Percentiles rank a stretch among this genome's conserved stretches.
These are phyloP conservation scores for Trilocha varians DNA, from an alignment of 2,888 invertebrate species.

Conservation along the genomic window DNA sequence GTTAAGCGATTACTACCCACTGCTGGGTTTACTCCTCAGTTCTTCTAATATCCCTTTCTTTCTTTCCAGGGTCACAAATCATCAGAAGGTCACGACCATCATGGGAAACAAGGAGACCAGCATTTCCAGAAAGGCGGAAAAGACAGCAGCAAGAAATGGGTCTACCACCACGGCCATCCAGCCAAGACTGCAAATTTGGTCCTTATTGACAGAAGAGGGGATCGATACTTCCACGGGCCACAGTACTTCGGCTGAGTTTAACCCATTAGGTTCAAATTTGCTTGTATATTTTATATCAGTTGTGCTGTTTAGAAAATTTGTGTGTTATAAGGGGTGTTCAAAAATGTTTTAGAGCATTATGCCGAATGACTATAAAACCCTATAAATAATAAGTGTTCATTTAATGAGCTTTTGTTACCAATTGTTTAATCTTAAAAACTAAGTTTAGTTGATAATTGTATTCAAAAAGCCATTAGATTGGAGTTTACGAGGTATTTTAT, in stretches of 20 bases:
- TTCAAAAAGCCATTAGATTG: not conserved
- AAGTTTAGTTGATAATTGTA: not conserved
- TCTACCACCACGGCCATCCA: constrained; percentile 63
- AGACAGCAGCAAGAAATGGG: constrained; percentile 72
- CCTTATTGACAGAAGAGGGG: constrained; percentile 42
- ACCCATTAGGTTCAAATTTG: not conserved
- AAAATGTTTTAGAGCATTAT: no score
- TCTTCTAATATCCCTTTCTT: not conserved
- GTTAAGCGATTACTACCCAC: no score
- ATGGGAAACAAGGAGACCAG: constrained; percentile 61
- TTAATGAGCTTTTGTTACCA: not conserved
- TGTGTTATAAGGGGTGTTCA: no score
- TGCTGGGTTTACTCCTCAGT: no score
- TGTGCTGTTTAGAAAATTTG: not conserved
- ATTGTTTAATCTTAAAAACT: not conserved
- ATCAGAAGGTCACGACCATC: constrained; percentile 70
- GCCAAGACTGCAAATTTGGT: constrained; percentile 49
- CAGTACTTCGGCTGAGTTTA: constrained; percentile 38
- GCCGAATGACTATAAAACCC: no score
- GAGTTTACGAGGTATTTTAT: not conserved
- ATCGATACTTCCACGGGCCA: constrained; percentile 37
- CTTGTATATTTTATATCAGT: not conserved
- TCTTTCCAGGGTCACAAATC: constrained; percentile 65
- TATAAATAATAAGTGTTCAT: not conserved
- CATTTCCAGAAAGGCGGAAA: constrained; percentile 60